Conservation (phyloP, 2,888 invertebrate species). For the Macrophya alboannulata region DNA sequence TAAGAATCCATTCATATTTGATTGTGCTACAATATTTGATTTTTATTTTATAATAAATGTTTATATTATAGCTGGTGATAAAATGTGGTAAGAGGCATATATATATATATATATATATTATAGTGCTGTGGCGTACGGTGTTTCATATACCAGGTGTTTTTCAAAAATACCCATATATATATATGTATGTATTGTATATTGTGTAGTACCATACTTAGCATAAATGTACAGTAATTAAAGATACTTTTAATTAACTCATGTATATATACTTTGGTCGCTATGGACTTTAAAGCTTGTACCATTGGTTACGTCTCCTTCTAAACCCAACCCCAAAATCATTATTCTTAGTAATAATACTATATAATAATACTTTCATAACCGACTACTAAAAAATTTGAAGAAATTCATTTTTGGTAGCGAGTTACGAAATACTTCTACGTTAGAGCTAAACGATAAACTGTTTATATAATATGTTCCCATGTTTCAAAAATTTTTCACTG, state of each 20-base stretch:
- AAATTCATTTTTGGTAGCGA: constrained; percentile 40
- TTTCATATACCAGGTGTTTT: background rate
- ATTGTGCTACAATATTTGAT: constrained; percentile 27
- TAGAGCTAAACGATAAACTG: constrained; percentile 39
- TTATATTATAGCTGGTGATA: constrained; percentile 20
- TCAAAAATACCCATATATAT: constrained; percentile 37
- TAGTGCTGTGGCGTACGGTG: constrained; percentile 22
- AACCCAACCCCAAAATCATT: constrained; percentile 50
- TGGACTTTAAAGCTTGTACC: constrained; percentile 59
- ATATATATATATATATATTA: no score
- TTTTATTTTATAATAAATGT: constrained; percentile 13
- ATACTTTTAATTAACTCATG: constrained; percentile 51
- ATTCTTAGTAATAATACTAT: constrained; percentile 35
- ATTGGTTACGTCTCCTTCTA: constrained; percentile 55
- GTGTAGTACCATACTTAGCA: constrained; percentile 43
- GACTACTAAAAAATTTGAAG: constrained; percentile 4
- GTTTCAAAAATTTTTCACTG: constrained; percentile 1
- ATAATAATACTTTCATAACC: constrained; percentile 37
- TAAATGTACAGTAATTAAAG: constrained; percentile 50
- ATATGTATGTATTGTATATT: background rate
- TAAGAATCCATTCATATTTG: background rate
- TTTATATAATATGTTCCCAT: constrained; percentile 46
- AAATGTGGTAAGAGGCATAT: constrained; percentile 24
- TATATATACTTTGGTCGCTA: constrained; percentile 57
- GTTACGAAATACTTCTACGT: constrained; percentile 32